Base-by-base conservation (phyloP, 2,888 invertebrate species). In the Drosophila multiciliata region DNA sequence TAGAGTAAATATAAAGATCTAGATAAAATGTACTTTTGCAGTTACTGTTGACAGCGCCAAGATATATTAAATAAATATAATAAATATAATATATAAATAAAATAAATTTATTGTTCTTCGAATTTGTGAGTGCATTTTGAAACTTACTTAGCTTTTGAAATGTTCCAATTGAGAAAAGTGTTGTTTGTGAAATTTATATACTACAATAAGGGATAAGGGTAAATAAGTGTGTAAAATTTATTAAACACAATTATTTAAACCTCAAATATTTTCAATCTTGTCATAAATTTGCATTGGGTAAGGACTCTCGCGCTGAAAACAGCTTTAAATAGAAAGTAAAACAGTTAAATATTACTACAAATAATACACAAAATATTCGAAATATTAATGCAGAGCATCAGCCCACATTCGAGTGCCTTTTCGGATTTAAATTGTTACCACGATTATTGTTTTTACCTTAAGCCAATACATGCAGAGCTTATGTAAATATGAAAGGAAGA, bases 1-100 rank as follows among this genome's bases (percentile, higher is more conserved):
- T 99, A 99, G 92, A 99, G 99, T 0, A 23, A 23, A 99, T 99
- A 93, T 99, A 99, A 26, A 98, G 95, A 91, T 99, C 99, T 4
- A 99, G 99, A 93, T 97, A 96, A 12, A 96, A 94, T 0, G 98
- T 98, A 93, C 99, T 99, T 90, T 96, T 97, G 93, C 99, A 99
- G 89, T 96, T 96, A 67, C 95, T 93, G 82, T 95, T 94, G 75
- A 96, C 92, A 0, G 99, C 99, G 91, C 99, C 99, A 45, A 45
- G 15, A 23, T 45, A 45, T 15, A 23, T 92, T 8, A 73, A 50
- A 20, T n/a, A 8, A 29, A 11, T 7, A 1, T 12, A 20, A 50
- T 0, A 23, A 23, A 23, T 23, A 23, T 26, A 26, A 26, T 26
- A 2, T 26, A 26, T 26, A 26, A 26, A 26, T 26, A 26, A 26